phyloP scores from a whole-genome alignment of 2,888 invertebrate species.

The Chrysotoxum bicinctum region DNA sequence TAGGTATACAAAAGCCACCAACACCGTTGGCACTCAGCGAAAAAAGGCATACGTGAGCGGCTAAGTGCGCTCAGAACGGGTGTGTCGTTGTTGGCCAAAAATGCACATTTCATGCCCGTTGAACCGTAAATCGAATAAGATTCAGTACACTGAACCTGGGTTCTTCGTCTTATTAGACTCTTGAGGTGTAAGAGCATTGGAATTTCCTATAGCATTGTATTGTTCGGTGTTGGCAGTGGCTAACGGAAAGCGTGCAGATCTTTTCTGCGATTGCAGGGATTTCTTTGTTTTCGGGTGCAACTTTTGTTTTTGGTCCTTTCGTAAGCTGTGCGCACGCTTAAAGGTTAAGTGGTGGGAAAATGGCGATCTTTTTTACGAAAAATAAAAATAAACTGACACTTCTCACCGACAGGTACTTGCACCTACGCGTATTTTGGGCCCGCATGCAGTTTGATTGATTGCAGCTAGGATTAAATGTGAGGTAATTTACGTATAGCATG shows the following conservation, averaged over 20 bases:
- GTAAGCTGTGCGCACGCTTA: conserved; percentile 29
- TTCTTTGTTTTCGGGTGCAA: conserved; percentile 52
- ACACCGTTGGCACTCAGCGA: conserved; percentile 1
- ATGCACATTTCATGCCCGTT: conserved; percentile 62
- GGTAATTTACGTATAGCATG: conserved; percentile 44
- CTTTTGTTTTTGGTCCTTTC: conserved; percentile 46
- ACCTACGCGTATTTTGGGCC: conserved; percentile 45
- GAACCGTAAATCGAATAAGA: conserved; percentile 57
- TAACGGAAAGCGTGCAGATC: conserved; percentile 51
- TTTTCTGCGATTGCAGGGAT: conserved; percentile 53
- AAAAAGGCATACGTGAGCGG: background rate
- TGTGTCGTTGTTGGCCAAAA: conserved; percentile 59
- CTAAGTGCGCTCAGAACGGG: conserved; percentile 40
- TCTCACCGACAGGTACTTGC: conserved; percentile 59
- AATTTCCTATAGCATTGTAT: conserved; percentile 37
- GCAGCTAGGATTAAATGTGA: conserved; percentile 30
- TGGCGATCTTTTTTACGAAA: conserved; percentile 42
- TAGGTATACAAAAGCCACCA: conserved; percentile 28
- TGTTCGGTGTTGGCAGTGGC: background rate
- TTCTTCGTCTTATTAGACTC: background rate
- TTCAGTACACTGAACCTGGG: conserved; percentile 24
- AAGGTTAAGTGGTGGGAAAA: conserved; percentile 67
- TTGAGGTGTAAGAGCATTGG: conserved; percentile 4
- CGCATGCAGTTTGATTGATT: conserved; percentile 62
- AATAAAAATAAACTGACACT: conserved; percentile 28